Evolutionary conservation across 2,797 vertebrate genomes (phyloP).

Genomic region (Gouania willdenowi): DNA sequence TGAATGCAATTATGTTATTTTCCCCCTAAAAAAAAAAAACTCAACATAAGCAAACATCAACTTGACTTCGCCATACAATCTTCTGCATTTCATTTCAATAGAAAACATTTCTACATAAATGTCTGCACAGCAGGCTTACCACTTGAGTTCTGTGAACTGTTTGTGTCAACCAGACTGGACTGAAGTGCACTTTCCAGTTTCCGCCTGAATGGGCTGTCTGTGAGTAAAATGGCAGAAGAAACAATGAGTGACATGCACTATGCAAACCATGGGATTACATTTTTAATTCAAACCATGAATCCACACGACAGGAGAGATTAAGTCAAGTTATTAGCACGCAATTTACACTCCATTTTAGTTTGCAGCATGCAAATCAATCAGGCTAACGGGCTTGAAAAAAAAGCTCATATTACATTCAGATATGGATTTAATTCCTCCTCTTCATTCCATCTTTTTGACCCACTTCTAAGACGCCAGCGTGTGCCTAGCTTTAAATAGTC

Average conservation of each 20-base stretch:
- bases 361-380: slow-evolving; percentile 44
- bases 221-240: slow-evolving; percentile 36
- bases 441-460: slow-evolving; percentile 70
- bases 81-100: too few relatives aligned
- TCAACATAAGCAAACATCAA: too few relatives aligned
- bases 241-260: slow-evolving; percentile 27
- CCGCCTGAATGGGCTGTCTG: slow-evolving; percentile 89
- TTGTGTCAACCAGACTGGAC: slow-evolving; percentile 91
- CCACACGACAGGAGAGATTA: slow-evolving; percentile 3
- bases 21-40: too few relatives aligned
- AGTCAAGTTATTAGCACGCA: slow-evolving; percentile 21
- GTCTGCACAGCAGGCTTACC: slow-evolving; percentile 73
- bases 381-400: slow-evolving; percentile 36
- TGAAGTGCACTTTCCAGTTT: slow-evolving; percentile 88
- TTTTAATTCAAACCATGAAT: slow-evolving; percentile 15
- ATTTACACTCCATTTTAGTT: slow-evolving; percentile 36
- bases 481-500: slow-evolving; percentile 72
- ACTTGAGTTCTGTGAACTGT: slow-evolving; percentile 95
- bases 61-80: too few relatives aligned
- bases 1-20: too few relatives aligned
- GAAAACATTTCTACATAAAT: slow-evolving; percentile 21
- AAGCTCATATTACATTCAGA: slow-evolving; percentile 53
- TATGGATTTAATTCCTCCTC: slow-evolving; percentile 55
- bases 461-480: slow-evolving; percentile 59
- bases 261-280: slow-evolving; percentile 10